Evolutionary conservation across 2,888 invertebrate genomes (phyloP), one percentile per base, ranked within the genome.

Genomic region (Ichneumoninae sp.): DNA sequence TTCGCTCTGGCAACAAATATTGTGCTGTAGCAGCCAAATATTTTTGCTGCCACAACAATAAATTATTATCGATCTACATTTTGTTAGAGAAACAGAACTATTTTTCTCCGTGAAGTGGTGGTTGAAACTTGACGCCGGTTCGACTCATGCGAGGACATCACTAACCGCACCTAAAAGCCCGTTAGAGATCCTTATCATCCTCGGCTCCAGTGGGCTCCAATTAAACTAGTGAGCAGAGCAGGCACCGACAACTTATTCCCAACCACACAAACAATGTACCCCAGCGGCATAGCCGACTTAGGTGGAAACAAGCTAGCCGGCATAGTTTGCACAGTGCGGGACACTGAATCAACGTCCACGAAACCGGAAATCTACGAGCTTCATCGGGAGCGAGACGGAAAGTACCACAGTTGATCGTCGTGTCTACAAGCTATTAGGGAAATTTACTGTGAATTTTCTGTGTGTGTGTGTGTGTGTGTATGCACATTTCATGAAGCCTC

Each of bases 301-400:
- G 66, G 65, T 52, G 65, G 2, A 76, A 65, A 66, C 75, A 76
- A 65, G 36, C 65, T 75, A 44, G 36, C 16, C 52, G 36, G 66
- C 75, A 33, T 22, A 76, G 75, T 76, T 66, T 76, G 65, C 75
- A 66, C 36, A 52, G 65, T 66, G 65, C 75, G 52, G 65, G 50
- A 26, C 52, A 63, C 65, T 76, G 65, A 76, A 76, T 76, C 75
- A 76, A 76, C 65, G 66, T 66, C 75, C 36, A 10, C 13, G 5
- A 10, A 66, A 52, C 36, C 75, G 75, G 52, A 76, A 76, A 66
- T 76, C 52, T 66, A 76, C 71, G 54, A 40, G 71, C 22, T 13
- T 16, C 26, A 33, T 50, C 33, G 50, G 19, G 36, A 66, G 52
- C 66, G 52, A 66, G 36, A 54, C 22, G 36, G 26, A 74, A 3